Conservation (phyloP, 2,888 invertebrate species). For the Diabrotica balteata region DNA sequence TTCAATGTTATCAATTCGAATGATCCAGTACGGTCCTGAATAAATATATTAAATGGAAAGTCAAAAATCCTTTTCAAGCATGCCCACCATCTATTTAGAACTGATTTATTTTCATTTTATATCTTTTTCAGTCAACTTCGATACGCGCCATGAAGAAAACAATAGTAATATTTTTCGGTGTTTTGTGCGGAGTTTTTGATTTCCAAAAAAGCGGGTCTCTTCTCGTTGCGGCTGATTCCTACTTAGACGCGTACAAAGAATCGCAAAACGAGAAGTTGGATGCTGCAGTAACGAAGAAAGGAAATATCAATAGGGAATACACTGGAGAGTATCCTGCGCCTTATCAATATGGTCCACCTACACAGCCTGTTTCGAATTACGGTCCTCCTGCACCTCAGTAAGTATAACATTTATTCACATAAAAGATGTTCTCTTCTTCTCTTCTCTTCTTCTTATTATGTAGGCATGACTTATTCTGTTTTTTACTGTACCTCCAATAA, state of each 20-base stretch:
- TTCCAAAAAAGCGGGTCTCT: neutral
- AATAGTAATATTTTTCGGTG: neutral
- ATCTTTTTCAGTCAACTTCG: neutral
- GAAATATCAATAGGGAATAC: constrained; percentile 59
- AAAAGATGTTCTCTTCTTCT: too few relatives aligned
- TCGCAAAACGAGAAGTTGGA: constrained; percentile 53
- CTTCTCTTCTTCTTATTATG: too few relatives aligned
- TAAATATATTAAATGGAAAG: constrained; percentile 7
- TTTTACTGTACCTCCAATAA: too few relatives aligned
- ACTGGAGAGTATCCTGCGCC: constrained; percentile 61
- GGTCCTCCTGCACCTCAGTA: constrained; percentile 35
- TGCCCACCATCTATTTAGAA: neutral
- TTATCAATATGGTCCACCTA: constrained; percentile 58
- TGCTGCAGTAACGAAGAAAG: constrained; percentile 50
- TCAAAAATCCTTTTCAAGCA: constrained; percentile 3
- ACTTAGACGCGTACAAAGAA: constrained; percentile 70
- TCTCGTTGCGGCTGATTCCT: constrained; percentile 62
- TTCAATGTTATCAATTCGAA: too few relatives aligned
- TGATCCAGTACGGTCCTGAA: too few relatives aligned
- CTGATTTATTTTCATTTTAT: constrained; percentile 9
- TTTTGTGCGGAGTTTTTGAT: constrained; percentile 7
- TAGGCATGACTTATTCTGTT: too few relatives aligned
- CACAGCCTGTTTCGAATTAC: constrained; percentile 19
- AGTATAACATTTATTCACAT: constrained; percentile 25
- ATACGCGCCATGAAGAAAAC: constrained; percentile 1